These are phyloP conservation scores for Pocota personata DNA, from an alignment of 2,888 invertebrate genomes.

Conservation along the genomic window DNA sequence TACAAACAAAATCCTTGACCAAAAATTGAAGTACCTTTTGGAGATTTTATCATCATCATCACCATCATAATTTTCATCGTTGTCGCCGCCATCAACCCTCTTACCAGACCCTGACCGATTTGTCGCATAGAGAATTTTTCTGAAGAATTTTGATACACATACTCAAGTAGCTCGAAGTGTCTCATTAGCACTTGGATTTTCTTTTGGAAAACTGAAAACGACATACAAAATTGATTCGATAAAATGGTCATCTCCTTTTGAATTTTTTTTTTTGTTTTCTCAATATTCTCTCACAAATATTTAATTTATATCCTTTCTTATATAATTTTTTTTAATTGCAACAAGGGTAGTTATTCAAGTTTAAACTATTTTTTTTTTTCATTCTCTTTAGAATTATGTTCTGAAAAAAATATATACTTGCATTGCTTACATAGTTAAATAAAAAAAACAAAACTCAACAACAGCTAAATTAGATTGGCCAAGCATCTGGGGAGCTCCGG, in stretches of 20 bases:
- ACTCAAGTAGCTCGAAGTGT: slow-evolving; percentile 24
- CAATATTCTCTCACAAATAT: background rate
- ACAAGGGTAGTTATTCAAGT: background rate
- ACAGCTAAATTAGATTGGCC: background rate
- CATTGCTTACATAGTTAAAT: background rate
- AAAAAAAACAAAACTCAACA: too few relatives aligned
- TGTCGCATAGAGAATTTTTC: slow-evolving; percentile 38
- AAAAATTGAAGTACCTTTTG: slow-evolving; percentile 21
- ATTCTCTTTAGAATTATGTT: background rate
- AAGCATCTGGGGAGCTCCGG: background rate
- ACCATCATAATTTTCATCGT: background rate
- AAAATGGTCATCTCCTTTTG: slow-evolving; percentile 23
- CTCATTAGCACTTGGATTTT: slow-evolving; percentile 52
- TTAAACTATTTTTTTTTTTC: background rate
- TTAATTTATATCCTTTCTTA: background rate
- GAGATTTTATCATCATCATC: slow-evolving; percentile 15
- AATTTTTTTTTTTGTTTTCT: background rate
- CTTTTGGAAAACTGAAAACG: slow-evolving; percentile 26
- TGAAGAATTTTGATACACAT: slow-evolving; percentile 36
- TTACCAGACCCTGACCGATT: slow-evolving; percentile 60
- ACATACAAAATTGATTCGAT: slow-evolving; percentile 44
- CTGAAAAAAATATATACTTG: background rate
- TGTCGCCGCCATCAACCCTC: slow-evolving; percentile 15
- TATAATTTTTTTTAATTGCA: background rate
- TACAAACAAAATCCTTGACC: slow-evolving; percentile 37